Evolutionary conservation across 2,888 invertebrate genomes (phyloP).

Genomic region (Drosophila mettleri): DNA sequence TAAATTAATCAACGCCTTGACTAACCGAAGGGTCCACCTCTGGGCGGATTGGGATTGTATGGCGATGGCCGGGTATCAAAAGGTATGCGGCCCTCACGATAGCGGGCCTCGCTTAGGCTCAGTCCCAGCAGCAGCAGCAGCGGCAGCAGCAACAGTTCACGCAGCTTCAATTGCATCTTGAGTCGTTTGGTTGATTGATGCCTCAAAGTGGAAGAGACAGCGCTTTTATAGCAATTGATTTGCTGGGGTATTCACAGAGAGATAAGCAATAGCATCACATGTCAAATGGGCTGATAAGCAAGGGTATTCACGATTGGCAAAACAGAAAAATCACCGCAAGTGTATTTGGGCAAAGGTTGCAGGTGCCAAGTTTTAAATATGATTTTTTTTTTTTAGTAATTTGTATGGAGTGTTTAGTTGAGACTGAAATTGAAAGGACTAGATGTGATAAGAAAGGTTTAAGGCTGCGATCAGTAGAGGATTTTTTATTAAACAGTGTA

Average conservation of each 20-base stretch:
- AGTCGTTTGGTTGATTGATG: neutral
- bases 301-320: neutral
- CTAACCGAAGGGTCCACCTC: neutral
- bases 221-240: slow-evolving; percentile 5
- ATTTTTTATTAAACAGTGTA: too few species aligned
- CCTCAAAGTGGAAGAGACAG: neutral
- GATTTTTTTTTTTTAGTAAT: too few species aligned
- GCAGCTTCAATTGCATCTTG: slow-evolving; percentile 11
- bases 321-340: neutral
- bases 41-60: neutral
- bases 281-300: neutral
- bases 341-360: neutral
- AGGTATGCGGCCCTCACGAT: neutral
- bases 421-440: too few species aligned
- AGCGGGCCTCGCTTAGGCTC: neutral
- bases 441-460: too few species aligned
- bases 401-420: too few species aligned
- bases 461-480: too few species aligned
- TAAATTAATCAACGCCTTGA: neutral
- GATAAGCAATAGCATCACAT: neutral
- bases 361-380: too few species aligned
- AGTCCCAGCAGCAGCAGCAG: slow-evolving; percentile 6
- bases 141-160: slow-evolving; percentile 11
- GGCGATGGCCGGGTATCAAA: slow-evolving; percentile 10
- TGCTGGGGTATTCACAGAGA: neutral